Percentiles rank a stretch among this genome's conserved stretches.
Evolutionary conservation across 2,888 invertebrate species (phyloP).

Genomic region (Drosophila parthenogenetica): DNA sequence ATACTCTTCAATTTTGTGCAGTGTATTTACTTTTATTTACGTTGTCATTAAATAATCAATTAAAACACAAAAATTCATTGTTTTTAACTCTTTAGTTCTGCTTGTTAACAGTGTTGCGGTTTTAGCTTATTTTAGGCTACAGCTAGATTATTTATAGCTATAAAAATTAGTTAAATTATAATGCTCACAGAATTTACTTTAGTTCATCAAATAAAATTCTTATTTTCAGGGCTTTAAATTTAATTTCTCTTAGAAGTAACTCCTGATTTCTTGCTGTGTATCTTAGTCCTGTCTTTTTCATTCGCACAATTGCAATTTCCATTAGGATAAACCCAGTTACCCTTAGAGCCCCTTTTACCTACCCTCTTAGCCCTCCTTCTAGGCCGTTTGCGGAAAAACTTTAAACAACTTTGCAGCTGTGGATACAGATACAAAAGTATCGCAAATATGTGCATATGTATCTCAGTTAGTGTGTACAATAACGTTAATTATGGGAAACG

Average conservation of each 20-base stretch:
- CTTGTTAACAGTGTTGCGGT: too few relatives aligned
- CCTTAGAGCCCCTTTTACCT: not conserved
- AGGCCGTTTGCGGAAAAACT: conserved; percentile 35
- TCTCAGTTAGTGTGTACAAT: conserved; percentile 54
- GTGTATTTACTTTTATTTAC: too few relatives aligned
- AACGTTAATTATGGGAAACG: conserved; percentile 72
- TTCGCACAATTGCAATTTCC: conserved; percentile 29
- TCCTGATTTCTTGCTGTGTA: conserved; percentile 16
- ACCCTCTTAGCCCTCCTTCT: not conserved
- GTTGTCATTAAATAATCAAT: too few relatives aligned
- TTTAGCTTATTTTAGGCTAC: too few relatives aligned
- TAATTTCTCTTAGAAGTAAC: not conserved
- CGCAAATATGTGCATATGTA: conserved; percentile 26
- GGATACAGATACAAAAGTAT: conserved; percentile 10
- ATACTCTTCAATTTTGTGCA: too few relatives aligned
- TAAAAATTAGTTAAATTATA: too few relatives aligned
- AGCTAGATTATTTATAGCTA: too few relatives aligned
- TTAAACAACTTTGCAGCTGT: conserved; percentile 50
- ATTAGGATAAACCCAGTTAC: conserved; percentile 8
- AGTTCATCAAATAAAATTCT: too few relatives aligned
- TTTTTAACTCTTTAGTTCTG: too few relatives aligned
- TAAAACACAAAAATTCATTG: too few relatives aligned
- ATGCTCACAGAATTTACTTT: too few relatives aligned
- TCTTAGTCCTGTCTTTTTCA: conserved; percentile 15
- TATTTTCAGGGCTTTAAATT: too few relatives aligned